Evolutionary conservation across 92 coral and sea anemone species (phyloP).

Genomic region (Palythoa heliodiscus): DNA sequence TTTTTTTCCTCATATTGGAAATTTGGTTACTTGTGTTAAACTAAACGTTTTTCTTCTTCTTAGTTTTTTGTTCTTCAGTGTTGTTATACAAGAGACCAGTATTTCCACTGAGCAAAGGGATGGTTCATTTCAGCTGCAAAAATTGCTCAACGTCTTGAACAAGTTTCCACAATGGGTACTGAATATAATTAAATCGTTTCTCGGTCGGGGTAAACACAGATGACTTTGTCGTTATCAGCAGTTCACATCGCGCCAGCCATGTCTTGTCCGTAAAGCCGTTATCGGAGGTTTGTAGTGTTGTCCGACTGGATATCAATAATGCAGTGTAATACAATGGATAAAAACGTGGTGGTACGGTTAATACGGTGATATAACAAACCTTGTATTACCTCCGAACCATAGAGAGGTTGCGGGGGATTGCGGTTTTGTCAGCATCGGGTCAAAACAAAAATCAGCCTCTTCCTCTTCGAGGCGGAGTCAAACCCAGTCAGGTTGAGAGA

Average conservation of each 20-base stretch:
- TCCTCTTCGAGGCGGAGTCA: not conserved
- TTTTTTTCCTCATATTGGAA: no score
- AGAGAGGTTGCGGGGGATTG: not conserved
- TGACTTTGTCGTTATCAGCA: not conserved
- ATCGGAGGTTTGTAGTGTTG: not conserved
- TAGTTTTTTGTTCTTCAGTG: not conserved
- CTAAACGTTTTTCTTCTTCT: no score
- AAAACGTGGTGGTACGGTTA: not conserved
- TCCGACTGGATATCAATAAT: not conserved
- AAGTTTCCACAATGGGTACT: not conserved
- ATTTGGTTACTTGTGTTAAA: no score
- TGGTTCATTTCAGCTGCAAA: not conserved
- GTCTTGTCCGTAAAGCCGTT: not conserved
- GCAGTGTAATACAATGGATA: not conserved
- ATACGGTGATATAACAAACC: not conserved
- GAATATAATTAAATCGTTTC: not conserved
- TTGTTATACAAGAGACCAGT: not conserved
- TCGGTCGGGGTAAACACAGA: not conserved
- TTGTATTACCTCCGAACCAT: not conserved
- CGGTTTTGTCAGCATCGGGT: not conserved
- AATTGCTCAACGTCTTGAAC: not conserved
- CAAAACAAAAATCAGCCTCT: not conserved
- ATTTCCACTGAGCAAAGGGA: not conserved
- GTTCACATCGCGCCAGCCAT: not conserved
- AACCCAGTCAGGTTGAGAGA: not conserved